Evolutionary conservation across 92 coral and sea anemone species (phyloP).

Genomic region (Desmophyllum pertusum): DNA sequence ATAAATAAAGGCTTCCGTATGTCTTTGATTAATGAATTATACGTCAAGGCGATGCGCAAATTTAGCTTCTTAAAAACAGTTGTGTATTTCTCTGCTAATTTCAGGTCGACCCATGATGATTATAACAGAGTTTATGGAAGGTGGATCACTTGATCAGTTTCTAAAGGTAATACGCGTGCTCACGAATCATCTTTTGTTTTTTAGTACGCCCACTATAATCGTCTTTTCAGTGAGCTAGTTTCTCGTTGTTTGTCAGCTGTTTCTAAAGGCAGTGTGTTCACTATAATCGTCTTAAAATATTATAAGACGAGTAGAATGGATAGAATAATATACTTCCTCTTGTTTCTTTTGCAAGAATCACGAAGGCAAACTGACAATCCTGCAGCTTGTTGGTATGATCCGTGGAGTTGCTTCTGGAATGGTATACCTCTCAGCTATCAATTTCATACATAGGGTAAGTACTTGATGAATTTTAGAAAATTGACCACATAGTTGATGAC

Average conservation of each 20-base stretch:
- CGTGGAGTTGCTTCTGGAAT: constrained; percentile 98
- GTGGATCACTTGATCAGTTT: constrained; percentile 87
- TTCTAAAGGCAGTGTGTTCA: too few species aligned
- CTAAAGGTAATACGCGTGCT: constrained; percentile 64
- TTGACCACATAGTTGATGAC: neutral
- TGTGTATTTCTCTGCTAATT: neutral
- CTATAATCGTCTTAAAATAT: too few species aligned
- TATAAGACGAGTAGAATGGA: too few species aligned
- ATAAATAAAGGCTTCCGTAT: too few species aligned
- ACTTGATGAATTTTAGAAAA: neutral
- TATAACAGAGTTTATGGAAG: constrained; percentile 94
- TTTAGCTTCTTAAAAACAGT: too few species aligned
- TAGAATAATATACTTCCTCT: neutral
- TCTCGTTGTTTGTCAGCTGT: neutral
- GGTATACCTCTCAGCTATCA: constrained; percentile 89
- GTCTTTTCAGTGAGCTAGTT: neutral
- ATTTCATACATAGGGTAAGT: constrained; percentile 92
- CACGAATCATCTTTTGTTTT: neutral
- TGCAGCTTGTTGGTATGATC: constrained; percentile 88
- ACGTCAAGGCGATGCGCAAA: too few species aligned
- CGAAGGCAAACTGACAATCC: constrained; percentile 72
- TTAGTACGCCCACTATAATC: too few species aligned
- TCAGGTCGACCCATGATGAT: constrained; percentile 90
- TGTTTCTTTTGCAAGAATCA: constrained; percentile 50
- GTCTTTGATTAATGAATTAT: too few species aligned